Percentiles rank a stretch among this genome's conserved stretches.
Conservation (phyloP, 2,797 vertebrate species). For the Scolopax rusticola region DNA sequence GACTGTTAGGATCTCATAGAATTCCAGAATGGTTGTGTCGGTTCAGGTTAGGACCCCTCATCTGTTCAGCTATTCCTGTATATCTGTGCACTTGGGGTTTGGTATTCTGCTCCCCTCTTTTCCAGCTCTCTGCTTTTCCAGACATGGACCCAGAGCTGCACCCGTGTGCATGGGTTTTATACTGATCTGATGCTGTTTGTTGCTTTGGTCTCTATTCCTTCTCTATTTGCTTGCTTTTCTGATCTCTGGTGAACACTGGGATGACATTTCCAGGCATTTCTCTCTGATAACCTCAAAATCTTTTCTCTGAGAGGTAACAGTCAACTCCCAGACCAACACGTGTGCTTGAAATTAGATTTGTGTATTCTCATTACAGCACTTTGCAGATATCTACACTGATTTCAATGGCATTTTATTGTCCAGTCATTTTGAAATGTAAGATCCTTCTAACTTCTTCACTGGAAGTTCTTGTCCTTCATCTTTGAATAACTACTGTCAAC, state of each 20-base stretch:
- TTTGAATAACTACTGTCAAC: background rate
- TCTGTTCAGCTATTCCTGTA: background rate
- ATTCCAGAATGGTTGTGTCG: background rate
- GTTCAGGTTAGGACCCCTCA: background rate
- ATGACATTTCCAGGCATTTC: constrained; percentile 49
- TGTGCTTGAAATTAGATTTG: constrained; percentile 30
- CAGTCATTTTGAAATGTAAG: background rate
- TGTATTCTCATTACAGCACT: background rate
- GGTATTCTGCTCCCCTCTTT: background rate
- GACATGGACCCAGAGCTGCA: background rate
- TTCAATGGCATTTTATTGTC: constrained; percentile 22
- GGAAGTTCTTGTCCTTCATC: constrained; percentile 16
- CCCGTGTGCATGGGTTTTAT: background rate
- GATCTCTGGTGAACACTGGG: background rate
- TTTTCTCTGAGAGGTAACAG: constrained; percentile 3
- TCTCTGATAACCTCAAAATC: constrained; percentile 24
- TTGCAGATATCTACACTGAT: constrained; percentile 1
- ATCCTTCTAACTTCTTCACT: constrained; percentile 5
- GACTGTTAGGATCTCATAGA: background rate
- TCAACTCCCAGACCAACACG: background rate
- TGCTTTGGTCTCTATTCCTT: background rate
- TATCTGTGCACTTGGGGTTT: background rate
- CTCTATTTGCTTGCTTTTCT: background rate
- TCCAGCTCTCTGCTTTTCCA: background rate
- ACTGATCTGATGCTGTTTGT: background rate